Evolutionary conservation across 2,888 invertebrate genomes (phyloP), one percentile per base, ranked within the genome.

Genomic region (Ormia ochracea): DNA sequence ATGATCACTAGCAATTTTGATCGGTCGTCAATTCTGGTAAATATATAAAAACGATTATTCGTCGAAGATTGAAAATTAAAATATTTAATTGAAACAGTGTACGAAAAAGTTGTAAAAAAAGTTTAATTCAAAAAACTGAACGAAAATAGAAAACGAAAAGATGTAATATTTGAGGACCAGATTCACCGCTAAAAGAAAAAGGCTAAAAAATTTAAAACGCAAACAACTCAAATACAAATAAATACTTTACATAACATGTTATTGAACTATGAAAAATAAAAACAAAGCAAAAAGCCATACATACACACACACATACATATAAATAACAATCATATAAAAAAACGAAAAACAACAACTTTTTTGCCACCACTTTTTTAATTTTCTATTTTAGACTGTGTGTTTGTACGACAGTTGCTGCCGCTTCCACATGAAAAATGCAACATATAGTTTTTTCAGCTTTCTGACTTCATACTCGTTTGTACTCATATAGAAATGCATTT

Each of bases 241-340:
- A 87, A 87, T 85, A 85, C 84, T 87, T 87, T 87, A 87, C 87
- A 87, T 87, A 87, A 87, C 87, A 87, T 87, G 87, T 87, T 87
- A 87, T 87, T 87, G 87, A 87, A 87, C 87, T 86, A 83, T 85
- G 83, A 82, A 84, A 84, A 83, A 81, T 83, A 84, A 84, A 85
- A 78, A 38, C 26, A 75, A 75, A 70, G 36, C 7, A n/a, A 52
- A 21, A 56, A 36, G n/a, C n/a, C n/a, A n/a, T n/a, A n/a, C n/a
- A n/a, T n/a, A n/a, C n/a, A n/a, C n/a, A n/a, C n/a, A n/a, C n/a
- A n/a, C n/a, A n/a, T n/a, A n/a, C n/a, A n/a, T n/a, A n/a, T n/a
- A n/a, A n/a, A n/a, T n/a, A n/a, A n/a, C n/a, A n/a, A n/a, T n/a
- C n/a, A 36, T 43, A 56, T 12, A 50, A 14, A 54, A 50, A 74